phyloP scores from a whole-genome alignment of 2,113 vertebrate genomes.

The Campylorhamphus procurvoides region DNA sequence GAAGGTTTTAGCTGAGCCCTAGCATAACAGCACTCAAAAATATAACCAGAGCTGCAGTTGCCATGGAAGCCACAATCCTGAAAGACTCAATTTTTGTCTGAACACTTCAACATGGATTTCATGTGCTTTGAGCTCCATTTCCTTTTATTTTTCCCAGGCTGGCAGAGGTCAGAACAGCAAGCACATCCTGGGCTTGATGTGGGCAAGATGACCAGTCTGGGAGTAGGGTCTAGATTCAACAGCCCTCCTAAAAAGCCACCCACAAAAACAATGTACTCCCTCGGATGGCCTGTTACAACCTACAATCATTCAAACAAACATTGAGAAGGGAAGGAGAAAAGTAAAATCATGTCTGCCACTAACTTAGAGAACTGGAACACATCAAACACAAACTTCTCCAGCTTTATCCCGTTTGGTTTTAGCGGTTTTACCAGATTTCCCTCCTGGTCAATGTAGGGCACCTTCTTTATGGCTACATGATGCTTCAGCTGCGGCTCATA shows the following conservation, averaged over 20 bases:
- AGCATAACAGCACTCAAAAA: not conserved
- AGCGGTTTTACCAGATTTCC: conserved; percentile 86
- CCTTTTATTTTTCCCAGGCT: not conserved
- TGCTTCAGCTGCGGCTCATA: conserved; percentile 80
- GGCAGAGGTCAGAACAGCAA: not conserved
- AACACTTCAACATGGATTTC: not conserved
- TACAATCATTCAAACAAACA: not conserved
- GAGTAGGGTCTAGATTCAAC: not conserved
- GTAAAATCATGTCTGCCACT: conserved; percentile 41
- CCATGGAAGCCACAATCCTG: not conserved
- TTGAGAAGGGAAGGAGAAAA: not conserved
- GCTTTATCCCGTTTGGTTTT: conserved; percentile 92
- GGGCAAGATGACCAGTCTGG: not conserved
- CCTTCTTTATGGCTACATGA: conserved; percentile 93
- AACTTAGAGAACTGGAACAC: conserved; percentile 93
- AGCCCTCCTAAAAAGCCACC: not conserved
- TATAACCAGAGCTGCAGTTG: not conserved
- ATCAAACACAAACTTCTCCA: conserved; percentile 99
- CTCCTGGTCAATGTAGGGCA: conserved; percentile 84
- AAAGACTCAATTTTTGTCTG: not conserved
- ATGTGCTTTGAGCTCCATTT: fast-evolving
- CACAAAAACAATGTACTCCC: not conserved
- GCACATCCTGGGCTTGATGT: not conserved
- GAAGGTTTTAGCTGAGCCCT: not conserved
- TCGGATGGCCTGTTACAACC: not conserved